These are phyloP conservation scores for Myopa tessellatipennis DNA, from an alignment of 2,888 invertebrate species.

Conservation along the genomic window DNA sequence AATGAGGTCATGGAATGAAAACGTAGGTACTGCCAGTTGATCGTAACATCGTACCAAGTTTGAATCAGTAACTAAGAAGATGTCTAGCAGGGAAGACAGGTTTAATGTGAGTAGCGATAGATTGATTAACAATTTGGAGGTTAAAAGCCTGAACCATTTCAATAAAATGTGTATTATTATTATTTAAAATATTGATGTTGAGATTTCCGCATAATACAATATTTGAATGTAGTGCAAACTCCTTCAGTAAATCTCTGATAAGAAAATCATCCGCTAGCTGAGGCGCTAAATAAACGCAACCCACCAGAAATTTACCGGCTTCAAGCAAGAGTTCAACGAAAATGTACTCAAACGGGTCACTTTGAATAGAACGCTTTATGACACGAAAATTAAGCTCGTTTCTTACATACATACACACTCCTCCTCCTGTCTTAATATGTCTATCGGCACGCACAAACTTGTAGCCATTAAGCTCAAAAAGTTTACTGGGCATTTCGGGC, in stretches of 20 bases:
- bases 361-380: neutral
- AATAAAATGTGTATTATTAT: neutral
- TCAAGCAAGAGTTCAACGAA: neutral
- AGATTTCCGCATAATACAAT: too few species aligned
- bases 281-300: neutral
- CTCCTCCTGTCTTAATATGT: too few species aligned
- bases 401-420: too few species aligned
- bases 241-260: neutral
- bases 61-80: neutral
- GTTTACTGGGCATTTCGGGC: too few species aligned
- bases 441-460: too few species aligned
- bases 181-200: too few species aligned
- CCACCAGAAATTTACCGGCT: too few species aligned
- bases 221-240: neutral
- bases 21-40: neutral
- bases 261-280: neutral
- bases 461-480: too few species aligned
- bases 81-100: too few species aligned
- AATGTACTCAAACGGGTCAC: neutral
- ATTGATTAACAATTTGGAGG: neutral
- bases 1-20: neutral
- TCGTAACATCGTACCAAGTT: neutral
- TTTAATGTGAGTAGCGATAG: neutral
- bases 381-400: too few species aligned
- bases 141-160: neutral